Percentiles rank a stretch among this genome's conserved stretches.
phyloP scores from a whole-genome alignment of 1,140 invertebrate species.

The Dendroctonus ponderosae region DNA sequence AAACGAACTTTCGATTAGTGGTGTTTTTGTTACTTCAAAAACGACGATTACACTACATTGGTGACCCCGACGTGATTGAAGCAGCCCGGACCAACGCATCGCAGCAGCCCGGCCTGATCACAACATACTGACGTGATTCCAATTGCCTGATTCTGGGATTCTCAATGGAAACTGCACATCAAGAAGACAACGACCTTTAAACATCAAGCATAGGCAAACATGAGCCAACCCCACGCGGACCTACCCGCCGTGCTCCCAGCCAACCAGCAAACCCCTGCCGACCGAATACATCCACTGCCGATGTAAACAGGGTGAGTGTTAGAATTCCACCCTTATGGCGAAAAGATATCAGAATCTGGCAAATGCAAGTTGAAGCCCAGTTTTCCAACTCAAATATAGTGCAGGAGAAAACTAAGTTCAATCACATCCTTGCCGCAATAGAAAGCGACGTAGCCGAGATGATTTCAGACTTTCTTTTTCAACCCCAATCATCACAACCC shows the following conservation, averaged over 20 bases:
- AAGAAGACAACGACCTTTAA: constrained; percentile 46
- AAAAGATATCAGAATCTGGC: too few relatives aligned
- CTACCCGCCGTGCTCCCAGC: constrained; percentile 1
- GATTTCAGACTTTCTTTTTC: not conserved
- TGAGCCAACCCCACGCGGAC: not conserved
- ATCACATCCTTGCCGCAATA: not conserved
- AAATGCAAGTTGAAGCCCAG: not conserved
- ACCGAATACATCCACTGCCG: not conserved
- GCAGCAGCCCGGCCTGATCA: not conserved
- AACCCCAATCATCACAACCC: not conserved
- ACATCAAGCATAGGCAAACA: constrained; percentile 40
- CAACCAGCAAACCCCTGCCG: not conserved
- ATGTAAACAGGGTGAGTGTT: constrained; percentile 4
- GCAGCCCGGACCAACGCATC: not conserved
- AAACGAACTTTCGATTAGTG: not conserved
- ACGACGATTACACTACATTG: not conserved
- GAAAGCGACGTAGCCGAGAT: not conserved
- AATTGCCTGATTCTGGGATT: not conserved
- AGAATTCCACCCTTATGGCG: not conserved
- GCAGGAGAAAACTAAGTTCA: not conserved
- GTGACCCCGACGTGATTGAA: constrained; percentile 3
- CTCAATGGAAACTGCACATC: not conserved
- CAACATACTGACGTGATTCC: not conserved
- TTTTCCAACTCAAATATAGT: constrained; percentile 1
- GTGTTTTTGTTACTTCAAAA: not conserved